Evolutionary conservation across 2,888 invertebrate species (phyloP).

Genomic region (Lithophane leautieri): DNA sequence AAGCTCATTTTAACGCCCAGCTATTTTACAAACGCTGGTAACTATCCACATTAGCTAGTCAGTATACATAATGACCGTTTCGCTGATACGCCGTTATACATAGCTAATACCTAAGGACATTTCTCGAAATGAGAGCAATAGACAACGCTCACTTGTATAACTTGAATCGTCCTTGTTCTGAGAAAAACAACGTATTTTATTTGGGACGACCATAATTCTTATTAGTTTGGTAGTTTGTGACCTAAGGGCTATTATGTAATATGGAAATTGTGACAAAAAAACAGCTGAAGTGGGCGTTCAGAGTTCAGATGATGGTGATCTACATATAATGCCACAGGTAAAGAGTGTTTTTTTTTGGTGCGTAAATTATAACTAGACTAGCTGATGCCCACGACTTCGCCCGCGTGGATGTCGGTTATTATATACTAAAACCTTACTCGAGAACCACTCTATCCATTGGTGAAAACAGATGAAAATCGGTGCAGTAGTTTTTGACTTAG

Average conservation of each 20-base stretch:
- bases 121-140: slow-evolving; percentile 33
- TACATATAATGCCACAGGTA: no score
- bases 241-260: slow-evolving; percentile 9
- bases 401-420: no score
- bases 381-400: no score
- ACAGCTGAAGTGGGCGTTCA: neutral
- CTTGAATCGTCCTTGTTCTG: slow-evolving; percentile 9
- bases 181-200: slow-evolving; percentile 40
- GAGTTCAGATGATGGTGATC: neutral
- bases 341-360: no score
- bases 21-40: neutral
- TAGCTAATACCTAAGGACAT: slow-evolving; percentile 3
- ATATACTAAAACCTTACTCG: no score
- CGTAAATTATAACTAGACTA: no score
- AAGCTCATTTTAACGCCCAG: no score
- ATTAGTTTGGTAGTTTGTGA: slow-evolving; percentile 20
- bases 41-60: neutral
- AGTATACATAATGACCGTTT: slow-evolving; percentile 4
- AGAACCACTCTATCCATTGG: no score
- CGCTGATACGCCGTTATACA: neutral
- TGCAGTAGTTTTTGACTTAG: no score
- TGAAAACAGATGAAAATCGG: no score
- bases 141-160: slow-evolving; percentile 10
- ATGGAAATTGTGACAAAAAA: slow-evolving; percentile 12
- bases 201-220: slow-evolving; percentile 21